Percentiles rank a stretch among this genome's conserved stretches.
These are phyloP conservation scores for Falco novaeseelandiae DNA, from an alignment of 2,797 vertebrate genomes.

Conservation along the genomic window DNA sequence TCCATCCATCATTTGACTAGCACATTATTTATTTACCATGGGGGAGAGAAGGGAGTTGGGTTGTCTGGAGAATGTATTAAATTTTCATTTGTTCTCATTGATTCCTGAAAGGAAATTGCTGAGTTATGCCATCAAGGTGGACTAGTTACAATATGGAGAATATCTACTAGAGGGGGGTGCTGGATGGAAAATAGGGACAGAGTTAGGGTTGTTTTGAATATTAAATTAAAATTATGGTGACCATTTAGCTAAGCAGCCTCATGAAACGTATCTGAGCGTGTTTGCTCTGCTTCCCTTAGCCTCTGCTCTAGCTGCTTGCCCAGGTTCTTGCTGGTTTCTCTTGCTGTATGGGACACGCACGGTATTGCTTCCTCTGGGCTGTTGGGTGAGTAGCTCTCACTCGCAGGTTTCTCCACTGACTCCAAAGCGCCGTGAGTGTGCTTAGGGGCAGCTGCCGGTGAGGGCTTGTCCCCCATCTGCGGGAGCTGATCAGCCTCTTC, in stretches of 20 bases:
- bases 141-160: not conserved
- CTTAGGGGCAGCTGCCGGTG: not conserved
- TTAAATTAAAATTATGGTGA: not conserved
- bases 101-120: constrained; percentile 65
- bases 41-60: constrained; percentile 61
- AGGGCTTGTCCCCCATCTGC: not conserved
- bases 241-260: not conserved
- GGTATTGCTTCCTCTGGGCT: not conserved
- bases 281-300: not conserved
- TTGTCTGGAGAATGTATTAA: constrained; percentile 69
- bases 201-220: not conserved
- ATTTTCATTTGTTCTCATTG: constrained; percentile 72
- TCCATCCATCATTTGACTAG: constrained; percentile 68
- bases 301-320: not conserved
- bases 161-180: not conserved
- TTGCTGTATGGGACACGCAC: not conserved
- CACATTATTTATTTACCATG: constrained; percentile 72
- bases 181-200: not conserved
- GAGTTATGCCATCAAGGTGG: constrained; percentile 50
- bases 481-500: constrained; percentile 13
- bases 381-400: not conserved
- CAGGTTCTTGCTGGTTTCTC: not conserved
- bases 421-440: accelerated
- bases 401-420: not conserved
- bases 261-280: not conserved